phyloP scores from a whole-genome alignment of 2,797 vertebrate genomes.

The Oryzias sinensis region DNA sequence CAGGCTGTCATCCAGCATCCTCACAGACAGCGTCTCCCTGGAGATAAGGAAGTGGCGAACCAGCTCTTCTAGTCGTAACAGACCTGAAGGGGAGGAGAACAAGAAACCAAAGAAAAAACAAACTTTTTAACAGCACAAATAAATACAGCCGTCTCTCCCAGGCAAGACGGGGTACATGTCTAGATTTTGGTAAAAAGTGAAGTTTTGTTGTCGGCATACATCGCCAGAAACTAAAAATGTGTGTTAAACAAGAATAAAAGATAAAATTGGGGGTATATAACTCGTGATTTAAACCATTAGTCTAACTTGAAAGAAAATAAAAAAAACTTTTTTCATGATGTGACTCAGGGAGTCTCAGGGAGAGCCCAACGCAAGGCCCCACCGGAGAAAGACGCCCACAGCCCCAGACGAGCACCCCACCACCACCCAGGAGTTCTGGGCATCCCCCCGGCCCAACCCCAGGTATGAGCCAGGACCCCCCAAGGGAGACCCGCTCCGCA shows the following conservation, averaged over 20 bases:
- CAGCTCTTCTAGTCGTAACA: slow-evolving; percentile 88
- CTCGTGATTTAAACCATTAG: too few relatives aligned
- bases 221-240: background rate
- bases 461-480: too few relatives aligned
- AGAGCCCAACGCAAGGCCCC: too few relatives aligned
- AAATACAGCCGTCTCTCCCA: background rate
- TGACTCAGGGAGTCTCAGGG: too few relatives aligned
- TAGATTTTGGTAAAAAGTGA: background rate
- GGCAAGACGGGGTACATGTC: background rate
- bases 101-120: background rate
- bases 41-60: slow-evolving; percentile 91
- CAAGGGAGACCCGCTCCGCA: too few relatives aligned
- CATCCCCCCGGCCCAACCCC: too few relatives aligned
- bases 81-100: slow-evolving; percentile 67
- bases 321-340: slow-evolving; percentile 9
- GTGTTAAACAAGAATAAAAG: background rate
- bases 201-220: background rate
- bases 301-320: too few relatives aligned
- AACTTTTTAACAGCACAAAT: background rate
- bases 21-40: slow-evolving; percentile 86
- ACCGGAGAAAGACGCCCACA: too few relatives aligned
- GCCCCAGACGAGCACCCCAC: too few relatives aligned
- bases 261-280: background rate
- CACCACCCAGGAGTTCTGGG: too few relatives aligned
- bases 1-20: slow-evolving; percentile 86